phyloP scores from a whole-genome alignment of 2,888 invertebrate genomes.

The Noctua fimbriata region DNA sequence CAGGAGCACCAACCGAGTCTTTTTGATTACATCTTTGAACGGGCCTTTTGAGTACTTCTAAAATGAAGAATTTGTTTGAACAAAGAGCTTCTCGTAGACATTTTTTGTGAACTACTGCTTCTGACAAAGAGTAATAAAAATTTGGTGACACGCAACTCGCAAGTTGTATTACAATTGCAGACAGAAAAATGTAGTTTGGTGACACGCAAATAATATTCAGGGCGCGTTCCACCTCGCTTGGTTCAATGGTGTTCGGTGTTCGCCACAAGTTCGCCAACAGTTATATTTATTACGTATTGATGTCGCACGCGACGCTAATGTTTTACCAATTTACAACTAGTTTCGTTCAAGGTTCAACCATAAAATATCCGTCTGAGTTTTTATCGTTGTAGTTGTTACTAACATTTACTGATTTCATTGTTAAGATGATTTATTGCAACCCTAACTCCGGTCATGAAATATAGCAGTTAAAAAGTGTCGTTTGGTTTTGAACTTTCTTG shows the following conservation, averaged over 20 bases:
- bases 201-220: slow-evolving; percentile 56
- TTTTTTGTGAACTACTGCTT: slow-evolving; percentile 44
- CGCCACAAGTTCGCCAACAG: slow-evolving; percentile 58
- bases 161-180: slow-evolving; percentile 34
- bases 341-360: slow-evolving; percentile 67
- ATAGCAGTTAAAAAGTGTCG: slow-evolving; percentile 36
- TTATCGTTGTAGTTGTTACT: slow-evolving; percentile 49
- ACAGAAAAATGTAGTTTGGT: slow-evolving; percentile 37
- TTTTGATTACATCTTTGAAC: slow-evolving; percentile 64
- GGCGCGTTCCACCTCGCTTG: slow-evolving; percentile 43
- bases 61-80: slow-evolving; percentile 51
- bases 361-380: slow-evolving; percentile 64
- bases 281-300: slow-evolving; percentile 74
- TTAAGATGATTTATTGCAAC: slow-evolving; percentile 46
- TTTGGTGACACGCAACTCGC: slow-evolving; percentile 30
- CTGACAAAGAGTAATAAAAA: slow-evolving; percentile 31
- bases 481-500: slow-evolving; percentile 27
- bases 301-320: slow-evolving; percentile 76
- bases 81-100: slow-evolving; percentile 34
- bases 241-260: slow-evolving; percentile 43
- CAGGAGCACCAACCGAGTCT: slow-evolving; percentile 60
- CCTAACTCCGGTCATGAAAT: slow-evolving; percentile 44
- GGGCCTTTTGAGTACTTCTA: slow-evolving; percentile 52
- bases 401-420: slow-evolving; percentile 53
- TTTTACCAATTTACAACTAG: slow-evolving; percentile 75